These are phyloP conservation scores for Forbesichthys papilliferus DNA, from an alignment of 2,113 vertebrate genomes.

Conservation along the genomic window DNA sequence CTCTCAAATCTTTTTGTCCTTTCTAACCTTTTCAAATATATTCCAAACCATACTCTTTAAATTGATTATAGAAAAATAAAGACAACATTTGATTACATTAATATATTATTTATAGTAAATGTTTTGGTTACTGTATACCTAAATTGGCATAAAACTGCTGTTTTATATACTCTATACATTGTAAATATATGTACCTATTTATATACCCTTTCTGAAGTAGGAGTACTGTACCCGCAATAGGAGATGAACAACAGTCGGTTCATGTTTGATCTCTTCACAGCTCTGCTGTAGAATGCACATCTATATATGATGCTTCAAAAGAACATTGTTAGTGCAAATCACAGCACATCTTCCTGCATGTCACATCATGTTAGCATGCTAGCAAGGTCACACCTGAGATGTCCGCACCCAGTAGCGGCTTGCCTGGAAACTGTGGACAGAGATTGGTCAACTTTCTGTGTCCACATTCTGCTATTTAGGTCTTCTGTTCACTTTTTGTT, in stretches of 20 bases:
- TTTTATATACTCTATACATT: too few relatives aligned
- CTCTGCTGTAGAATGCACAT: constrained; percentile 29
- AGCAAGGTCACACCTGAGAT: constrained; percentile 32
- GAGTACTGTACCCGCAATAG: constrained; percentile 9
- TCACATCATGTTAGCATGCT: constrained; percentile 15
- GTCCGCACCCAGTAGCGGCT: constrained; percentile 22
- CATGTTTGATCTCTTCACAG: constrained; percentile 45
- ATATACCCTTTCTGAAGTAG: too few relatives aligned
- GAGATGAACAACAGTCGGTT: constrained; percentile 35
- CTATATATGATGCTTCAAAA: constrained; percentile 43
- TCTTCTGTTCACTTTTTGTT: constrained; percentile 55
- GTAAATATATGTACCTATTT: too few relatives aligned
- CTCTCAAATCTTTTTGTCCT: too few relatives aligned
- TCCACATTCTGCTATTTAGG: constrained; percentile 17
- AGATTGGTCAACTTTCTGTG: constrained; percentile 20
- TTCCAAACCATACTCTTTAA: too few relatives aligned
- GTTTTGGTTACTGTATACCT: too few relatives aligned
- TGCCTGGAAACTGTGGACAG: constrained; percentile 25
- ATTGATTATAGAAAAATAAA: too few relatives aligned
- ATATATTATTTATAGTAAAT: too few relatives aligned
- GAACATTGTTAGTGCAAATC: constrained; percentile 65
- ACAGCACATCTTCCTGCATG: constrained; percentile 16
- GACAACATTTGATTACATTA: too few relatives aligned
- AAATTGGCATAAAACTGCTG: too few relatives aligned
- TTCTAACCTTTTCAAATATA: too few relatives aligned